Percentiles rank a stretch among this genome's conserved stretches.
Conservation (phyloP, 2,797 vertebrate species). For the Sarcophilus harrisii region DNA sequence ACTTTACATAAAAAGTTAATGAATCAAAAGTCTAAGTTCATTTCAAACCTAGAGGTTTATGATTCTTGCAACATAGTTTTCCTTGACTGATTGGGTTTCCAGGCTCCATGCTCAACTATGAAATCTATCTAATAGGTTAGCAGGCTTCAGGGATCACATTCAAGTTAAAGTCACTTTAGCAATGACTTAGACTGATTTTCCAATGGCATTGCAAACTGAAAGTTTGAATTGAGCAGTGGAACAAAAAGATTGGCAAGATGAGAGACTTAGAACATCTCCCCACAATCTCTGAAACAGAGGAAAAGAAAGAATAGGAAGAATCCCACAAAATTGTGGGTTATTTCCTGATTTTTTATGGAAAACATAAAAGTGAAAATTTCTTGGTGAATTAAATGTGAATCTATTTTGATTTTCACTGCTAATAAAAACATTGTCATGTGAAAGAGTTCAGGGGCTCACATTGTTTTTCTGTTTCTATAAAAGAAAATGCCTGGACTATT, state of each 20-base stretch:
- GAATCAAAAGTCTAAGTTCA: background rate
- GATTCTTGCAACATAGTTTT: background rate
- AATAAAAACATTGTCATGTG: constrained; percentile 82
- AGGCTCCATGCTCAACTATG: background rate
- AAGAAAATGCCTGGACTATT: constrained; percentile 77
- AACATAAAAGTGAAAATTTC: constrained; percentile 78
- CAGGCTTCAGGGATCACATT: background rate
- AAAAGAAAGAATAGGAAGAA: background rate
- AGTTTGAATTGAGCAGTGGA: background rate
- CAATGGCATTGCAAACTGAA: background rate
- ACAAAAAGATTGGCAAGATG: background rate
- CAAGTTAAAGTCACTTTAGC: background rate
- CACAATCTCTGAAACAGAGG: background rate
- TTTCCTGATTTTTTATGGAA: background rate
- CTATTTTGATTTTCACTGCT: constrained; percentile 81
- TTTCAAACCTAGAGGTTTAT: background rate
- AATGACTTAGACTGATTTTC: constrained; percentile 17
- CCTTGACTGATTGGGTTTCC: background rate
- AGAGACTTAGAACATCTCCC: background rate
- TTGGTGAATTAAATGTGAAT: constrained; percentile 82
- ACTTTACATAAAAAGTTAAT: background rate
- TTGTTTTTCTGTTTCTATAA: constrained; percentile 78
- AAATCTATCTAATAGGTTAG: background rate
- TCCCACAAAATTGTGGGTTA: background rate
- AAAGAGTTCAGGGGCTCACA: constrained; percentile 77